Evolutionary conservation across 1,140 invertebrate species (phyloP).

Genomic region (Diprion similis): DNA sequence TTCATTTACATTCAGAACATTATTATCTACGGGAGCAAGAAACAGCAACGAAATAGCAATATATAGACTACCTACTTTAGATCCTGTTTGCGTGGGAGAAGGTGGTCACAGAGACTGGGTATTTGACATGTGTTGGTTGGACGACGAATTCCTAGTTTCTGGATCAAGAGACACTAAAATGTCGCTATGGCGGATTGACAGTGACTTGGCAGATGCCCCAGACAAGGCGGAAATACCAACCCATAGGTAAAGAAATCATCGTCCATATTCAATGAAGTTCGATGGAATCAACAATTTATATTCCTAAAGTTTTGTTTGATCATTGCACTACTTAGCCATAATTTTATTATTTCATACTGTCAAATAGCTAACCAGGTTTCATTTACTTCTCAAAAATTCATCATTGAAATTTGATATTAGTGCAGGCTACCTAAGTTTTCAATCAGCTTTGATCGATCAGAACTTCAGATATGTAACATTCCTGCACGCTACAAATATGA

Average conservation of each 20-base stretch:
- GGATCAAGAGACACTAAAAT: constrained; percentile 90
- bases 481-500: too few relatives aligned
- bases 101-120: constrained; percentile 92
- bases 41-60: constrained; percentile 94
- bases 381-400: too few relatives aligned
- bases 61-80: constrained; percentile 90
- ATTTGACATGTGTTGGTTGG: constrained; percentile 95
- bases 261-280: constrained; percentile 41
- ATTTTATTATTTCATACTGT: too few relatives aligned
- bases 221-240: constrained; percentile 61
- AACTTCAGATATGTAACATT: too few relatives aligned
- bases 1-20: constrained; percentile 61
- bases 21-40: constrained; percentile 90
- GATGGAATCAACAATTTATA: constrained; percentile 64
- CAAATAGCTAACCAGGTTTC: too few relatives aligned
- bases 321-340: too few relatives aligned
- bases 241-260: constrained; percentile 44
- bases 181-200: constrained; percentile 78
- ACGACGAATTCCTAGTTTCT: constrained; percentile 94
- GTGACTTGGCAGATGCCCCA: constrained; percentile 65
- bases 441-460: too few relatives aligned
- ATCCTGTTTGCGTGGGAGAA: constrained; percentile 95
- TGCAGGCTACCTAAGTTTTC: too few relatives aligned
- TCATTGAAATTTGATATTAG: too few relatives aligned
- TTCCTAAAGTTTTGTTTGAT: constrained; percentile 18